These are phyloP conservation scores for Erpobdella octoculata DNA, from an alignment of 2,888 invertebrate species.

Conservation along the genomic window DNA sequence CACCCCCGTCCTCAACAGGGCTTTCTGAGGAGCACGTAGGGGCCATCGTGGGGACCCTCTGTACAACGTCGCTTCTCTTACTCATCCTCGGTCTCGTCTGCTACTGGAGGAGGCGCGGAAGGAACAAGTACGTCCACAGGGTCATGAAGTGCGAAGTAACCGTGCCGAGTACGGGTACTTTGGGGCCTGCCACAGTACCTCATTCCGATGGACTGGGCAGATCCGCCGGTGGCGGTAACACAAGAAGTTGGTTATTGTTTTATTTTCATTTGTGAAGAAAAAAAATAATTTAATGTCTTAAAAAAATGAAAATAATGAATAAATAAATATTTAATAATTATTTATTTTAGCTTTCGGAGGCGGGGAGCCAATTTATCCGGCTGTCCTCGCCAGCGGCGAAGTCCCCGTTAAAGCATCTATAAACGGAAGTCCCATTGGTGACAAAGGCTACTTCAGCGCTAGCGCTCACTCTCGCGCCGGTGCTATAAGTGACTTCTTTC, in stretches of 20 bases:
- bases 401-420: not conserved
- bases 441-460: not conserved
- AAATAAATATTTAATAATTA: not conserved
- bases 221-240: no score
- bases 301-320: not conserved
- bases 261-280: not conserved
- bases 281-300: not conserved
- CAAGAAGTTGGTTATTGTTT: no score
- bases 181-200: no score
- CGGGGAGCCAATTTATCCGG: no score
- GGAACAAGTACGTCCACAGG: constrained; percentile 8
- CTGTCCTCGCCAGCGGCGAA: constrained; percentile 1
- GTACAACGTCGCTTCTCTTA: not conserved
- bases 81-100: not conserved
- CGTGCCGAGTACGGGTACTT: not conserved
- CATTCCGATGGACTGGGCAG: no score
- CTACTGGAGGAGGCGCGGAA: not conserved
- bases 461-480: not conserved
- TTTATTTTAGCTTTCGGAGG: not conserved
- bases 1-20: not conserved
- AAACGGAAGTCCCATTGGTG: not conserved
- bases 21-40: constrained; percentile 12
- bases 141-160: constrained; percentile 3
- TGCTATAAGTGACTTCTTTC: not conserved
- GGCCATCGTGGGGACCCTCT: constrained; percentile 6